Base-by-base conservation (phyloP, 2,888 invertebrate species). In the Crematogaster levior region DNA sequence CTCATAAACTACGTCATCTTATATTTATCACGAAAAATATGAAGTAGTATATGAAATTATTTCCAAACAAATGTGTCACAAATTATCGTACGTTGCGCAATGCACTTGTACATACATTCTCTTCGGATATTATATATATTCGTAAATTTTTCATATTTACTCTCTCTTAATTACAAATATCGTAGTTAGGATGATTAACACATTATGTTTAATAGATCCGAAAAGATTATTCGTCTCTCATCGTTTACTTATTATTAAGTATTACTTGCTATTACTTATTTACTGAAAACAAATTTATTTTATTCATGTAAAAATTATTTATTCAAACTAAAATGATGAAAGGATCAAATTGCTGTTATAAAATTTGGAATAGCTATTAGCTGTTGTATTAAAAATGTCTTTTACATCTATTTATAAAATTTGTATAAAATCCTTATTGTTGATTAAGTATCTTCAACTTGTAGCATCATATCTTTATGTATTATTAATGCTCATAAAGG, bases 31-130 rank as follows among this genome's bases (percentile, higher is more conserved):
- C 53, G 15, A n/a, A 18, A 53, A 53, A 70, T 53, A 73, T 60
- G 60, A 60, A 56, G 70, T 72, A 66, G 43, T 88, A 88, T 66
- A 82, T 65, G 43, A 58, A 58, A 37, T 81, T 61, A 83, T 30
- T 80, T 80, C 70, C 43, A 83, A 83, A 87, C 43, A 53, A 81
- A 82, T n/a, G 72, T 58, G 53, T 77, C 46, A 51, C 43, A 12
- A 72, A 37, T 70, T 73, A 82, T 74, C 53, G 72, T 7, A 85
- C 58, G 68, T 46, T 61, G 68, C 81, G 84, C 80, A 85, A 73
- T 87, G 80, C 85, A 85, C 61, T 46, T 65, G 60, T 63, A 82
- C 60, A 68, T 58, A n/a, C n/a, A n/a, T n/a, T 72, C 68, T 24
- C 58, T 72, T 73, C 51, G 40, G 65, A 53, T 79, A 30, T 75